Conservation (phyloP, 2,113 vertebrate genomes). For the Chrysochloris asiatica region DNA sequence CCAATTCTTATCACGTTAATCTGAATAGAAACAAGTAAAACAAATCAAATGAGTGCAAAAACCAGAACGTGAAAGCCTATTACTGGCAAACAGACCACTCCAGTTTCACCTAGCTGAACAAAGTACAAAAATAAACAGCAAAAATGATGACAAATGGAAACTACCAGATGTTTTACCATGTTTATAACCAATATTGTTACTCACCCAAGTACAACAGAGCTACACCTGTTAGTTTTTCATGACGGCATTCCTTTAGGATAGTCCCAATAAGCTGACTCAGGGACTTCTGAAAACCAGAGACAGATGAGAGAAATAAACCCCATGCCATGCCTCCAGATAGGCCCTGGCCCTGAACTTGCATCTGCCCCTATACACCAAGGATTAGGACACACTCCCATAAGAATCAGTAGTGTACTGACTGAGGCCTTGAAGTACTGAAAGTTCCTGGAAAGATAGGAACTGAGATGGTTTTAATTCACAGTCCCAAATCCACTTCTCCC, state of each 20-base stretch:
- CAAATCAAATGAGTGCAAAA: conserved; percentile 47
- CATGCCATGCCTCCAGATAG: background rate
- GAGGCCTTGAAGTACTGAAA: background rate
- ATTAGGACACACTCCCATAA: background rate
- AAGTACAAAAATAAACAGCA: conserved; percentile 69
- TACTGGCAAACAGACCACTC: conserved; percentile 42
- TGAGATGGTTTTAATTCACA: background rate
- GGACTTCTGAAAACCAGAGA: conserved; percentile 60
- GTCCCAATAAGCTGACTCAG: conserved; percentile 36
- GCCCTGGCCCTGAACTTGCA: background rate
- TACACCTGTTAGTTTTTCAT: conserved; percentile 45
- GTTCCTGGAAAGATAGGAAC: background rate
- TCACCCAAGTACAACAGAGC: conserved; percentile 38
- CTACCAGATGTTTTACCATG: conserved; percentile 42
- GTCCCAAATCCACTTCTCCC: background rate
- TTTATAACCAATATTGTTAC: conserved; percentile 55
- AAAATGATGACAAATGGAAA: conserved; percentile 64
- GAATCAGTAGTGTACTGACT: background rate
- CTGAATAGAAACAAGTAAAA: conserved; percentile 60
- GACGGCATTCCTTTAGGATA: conserved; percentile 43
- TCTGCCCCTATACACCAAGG: background rate
- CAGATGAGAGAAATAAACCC: conserved; percentile 6
- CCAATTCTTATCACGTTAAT: conserved; percentile 44
- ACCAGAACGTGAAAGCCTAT: conserved; percentile 44
- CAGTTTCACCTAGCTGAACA: conserved; percentile 56